These are phyloP conservation scores for Acleris holmiana DNA, from an alignment of 2,888 invertebrate species.

Conservation along the genomic window DNA sequence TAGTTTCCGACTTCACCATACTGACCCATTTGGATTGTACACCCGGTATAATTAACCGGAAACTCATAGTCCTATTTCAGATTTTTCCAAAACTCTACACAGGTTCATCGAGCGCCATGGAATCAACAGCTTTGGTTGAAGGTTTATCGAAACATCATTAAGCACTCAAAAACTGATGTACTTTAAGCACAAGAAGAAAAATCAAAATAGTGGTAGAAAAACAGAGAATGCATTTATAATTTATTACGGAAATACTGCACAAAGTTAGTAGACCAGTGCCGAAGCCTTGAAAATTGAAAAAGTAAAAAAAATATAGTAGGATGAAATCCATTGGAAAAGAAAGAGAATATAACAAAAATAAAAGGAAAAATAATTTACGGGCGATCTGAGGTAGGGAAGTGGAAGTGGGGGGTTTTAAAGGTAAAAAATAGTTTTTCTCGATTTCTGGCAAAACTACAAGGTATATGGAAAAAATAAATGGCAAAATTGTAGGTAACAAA, in stretches of 20 bases:
- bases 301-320: conserved; percentile 21
- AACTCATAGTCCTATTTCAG: not conserved
- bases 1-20: no score
- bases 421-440: no score
- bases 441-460: no score
- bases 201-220: conserved; percentile 16
- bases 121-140: conserved; percentile 20
- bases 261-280: conserved; percentile 5
- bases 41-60: not conserved
- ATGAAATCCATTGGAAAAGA: conserved; percentile 16
- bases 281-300: no score
- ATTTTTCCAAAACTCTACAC: conserved; percentile 27
- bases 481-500: no score
- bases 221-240: conserved; percentile 22
- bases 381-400: not conserved
- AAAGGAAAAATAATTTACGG: no score
- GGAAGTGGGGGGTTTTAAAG: no score
- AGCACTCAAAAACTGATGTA: conserved; percentile 29
- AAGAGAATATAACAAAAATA: no score
- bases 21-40: conserved; percentile 27
- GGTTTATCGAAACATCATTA: conserved; percentile 38
- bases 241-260: conserved; percentile 23
- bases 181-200: conserved; percentile 6
- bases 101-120: conserved; percentile 29
- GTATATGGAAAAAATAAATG: no score